Conservation (phyloP, 2,888 invertebrate species). For the Hydraecia micacea region DNA sequence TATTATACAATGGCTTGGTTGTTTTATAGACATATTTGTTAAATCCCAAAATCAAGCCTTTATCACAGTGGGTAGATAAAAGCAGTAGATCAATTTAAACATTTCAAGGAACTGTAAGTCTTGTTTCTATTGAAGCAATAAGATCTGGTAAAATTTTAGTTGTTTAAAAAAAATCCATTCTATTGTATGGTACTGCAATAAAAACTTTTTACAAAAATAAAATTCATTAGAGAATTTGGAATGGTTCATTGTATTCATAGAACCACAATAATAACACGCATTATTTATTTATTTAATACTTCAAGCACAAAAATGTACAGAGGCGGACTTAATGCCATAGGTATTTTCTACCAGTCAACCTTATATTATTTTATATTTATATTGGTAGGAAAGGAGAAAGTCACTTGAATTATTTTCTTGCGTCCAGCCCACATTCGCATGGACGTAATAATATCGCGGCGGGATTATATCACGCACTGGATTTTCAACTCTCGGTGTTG, state of each 20-base stretch:
- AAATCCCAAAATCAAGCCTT: constrained; percentile 48
- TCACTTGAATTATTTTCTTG: not conserved
- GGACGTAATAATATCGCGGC: not conserved
- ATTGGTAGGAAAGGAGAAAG: not conserved
- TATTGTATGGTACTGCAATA: not conserved
- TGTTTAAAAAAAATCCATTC: not conserved
- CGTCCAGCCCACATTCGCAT: not conserved
- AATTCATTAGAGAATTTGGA: not conserved
- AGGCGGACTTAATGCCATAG: no score
- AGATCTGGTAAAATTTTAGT: not conserved
- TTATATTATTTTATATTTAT: no score
- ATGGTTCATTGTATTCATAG: not conserved
- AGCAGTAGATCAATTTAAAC: not conserved
- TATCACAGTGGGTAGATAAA: constrained; percentile 33
- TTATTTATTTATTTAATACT: no score
- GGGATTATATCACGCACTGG: not conserved
- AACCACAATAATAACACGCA: not conserved
- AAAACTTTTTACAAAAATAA: not conserved
- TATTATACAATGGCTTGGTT: constrained; percentile 64
- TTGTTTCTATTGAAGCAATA: not conserved
- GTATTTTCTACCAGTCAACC: no score
- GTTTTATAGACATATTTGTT: constrained; percentile 59
- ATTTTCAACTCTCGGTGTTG: no score
- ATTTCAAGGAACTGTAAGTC: not conserved
- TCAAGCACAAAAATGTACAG: no score